Base-by-base conservation (phyloP, 1,140 invertebrate genomes). In the Dinothrombium tinctorium region DNA sequence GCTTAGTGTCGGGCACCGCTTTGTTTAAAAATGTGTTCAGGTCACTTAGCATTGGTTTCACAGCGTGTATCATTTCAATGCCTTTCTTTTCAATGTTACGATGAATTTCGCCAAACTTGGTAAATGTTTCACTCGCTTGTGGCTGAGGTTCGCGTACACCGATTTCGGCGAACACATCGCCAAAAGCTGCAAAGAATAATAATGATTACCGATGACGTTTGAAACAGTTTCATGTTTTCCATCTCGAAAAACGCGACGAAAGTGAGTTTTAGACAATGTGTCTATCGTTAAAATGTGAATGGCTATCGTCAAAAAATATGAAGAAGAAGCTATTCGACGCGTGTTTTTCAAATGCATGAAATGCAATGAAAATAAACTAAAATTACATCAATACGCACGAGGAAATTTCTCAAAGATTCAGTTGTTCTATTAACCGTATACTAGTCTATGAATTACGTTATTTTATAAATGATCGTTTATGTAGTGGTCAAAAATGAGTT, bases 1-100 rank as follows among this genome's bases (percentile, higher is more conserved):
- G 60, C 55, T 86, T 77, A 0, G 90, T 98, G 53, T 98, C 92
- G 2, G 90, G 90, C 50, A 98, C 92, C 1, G 89, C 90, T 63
- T 96, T 95, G 54, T 84, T 72, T 1, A 96, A 61, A 59, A 92
- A 96, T 0, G 89, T 96, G 5, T 86, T 86, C 56, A 96, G 67
- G 60, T 95, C 89, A 42, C 71, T 70, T 33, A 95, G 60, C 51
- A 90, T 79, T 9, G 87, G 87, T 62, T 89, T 90, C 2, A 92
- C 64, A 49, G 73, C 69, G 58, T 87, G 89, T 33, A 95, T 59
- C 71, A 90, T 83, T 44, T 72, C 69, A 41, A 89, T 72, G 1
- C 87, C 86, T 55, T 76, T 73, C 56, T 83, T 81, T 55, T 95
- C 87, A 65, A 96, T 76, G 50, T 74, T 70, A 25, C 87, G 64